Evolutionary conservation across 2,113 vertebrate genomes (phyloP).

Genomic region (Nicator chloris): DNA sequence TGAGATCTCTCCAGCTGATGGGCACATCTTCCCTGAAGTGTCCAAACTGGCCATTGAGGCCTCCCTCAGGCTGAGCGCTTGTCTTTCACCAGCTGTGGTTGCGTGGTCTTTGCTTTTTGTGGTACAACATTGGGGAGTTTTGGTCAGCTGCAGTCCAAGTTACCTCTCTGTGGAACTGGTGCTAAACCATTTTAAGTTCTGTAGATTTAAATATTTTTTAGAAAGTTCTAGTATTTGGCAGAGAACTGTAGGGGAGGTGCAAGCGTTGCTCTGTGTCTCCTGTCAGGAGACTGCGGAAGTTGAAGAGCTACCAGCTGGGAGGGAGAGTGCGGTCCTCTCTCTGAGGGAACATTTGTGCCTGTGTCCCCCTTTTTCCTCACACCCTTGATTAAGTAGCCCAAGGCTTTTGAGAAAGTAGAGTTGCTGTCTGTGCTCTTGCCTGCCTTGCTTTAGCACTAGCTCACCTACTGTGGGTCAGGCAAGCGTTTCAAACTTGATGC

Average conservation of each 20-base stretch:
- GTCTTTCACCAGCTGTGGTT: accelerated
- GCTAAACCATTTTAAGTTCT: background rate
- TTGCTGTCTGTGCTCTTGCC: background rate
- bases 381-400: background rate
- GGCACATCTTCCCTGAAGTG: background rate
- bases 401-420: background rate
- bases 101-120: background rate
- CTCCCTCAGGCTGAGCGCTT: accelerated
- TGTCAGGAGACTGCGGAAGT: background rate
- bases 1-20: background rate
- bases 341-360: background rate
- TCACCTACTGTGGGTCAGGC: background rate
- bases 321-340: background rate
- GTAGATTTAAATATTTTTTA: background rate
- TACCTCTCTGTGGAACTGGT: background rate
- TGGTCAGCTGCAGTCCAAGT: background rate
- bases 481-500: background rate
- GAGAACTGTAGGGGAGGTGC: background rate
- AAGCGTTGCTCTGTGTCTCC: background rate
- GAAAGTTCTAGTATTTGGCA: background rate
- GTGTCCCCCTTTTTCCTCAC: background rate
- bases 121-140: accelerated
- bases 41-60: background rate
- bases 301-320: background rate
- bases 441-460: background rate